phyloP scores from a whole-genome alignment of 2,797 vertebrate genomes.

The Hipposideros larvatus region DNA sequence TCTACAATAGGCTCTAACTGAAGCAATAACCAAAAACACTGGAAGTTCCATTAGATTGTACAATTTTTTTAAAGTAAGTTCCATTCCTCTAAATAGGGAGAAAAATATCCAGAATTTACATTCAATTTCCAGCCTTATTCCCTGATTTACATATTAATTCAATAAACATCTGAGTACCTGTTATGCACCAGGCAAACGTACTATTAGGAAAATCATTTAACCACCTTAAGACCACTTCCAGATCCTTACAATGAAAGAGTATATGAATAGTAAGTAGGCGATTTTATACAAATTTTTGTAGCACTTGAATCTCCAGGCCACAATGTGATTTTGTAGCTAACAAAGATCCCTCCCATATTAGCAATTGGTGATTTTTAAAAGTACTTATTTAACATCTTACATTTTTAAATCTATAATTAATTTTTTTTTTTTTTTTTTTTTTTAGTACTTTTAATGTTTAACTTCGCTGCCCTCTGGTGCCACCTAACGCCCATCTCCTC shows the following conservation, averaged over 20 bases:
- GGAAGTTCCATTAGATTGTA: background rate
- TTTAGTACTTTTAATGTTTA: background rate
- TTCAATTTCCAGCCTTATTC: background rate
- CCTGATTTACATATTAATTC: background rate
- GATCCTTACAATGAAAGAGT: background rate
- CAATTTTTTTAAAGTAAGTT: background rate
- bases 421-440: background rate
- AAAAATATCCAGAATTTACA: background rate
- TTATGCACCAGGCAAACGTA: background rate
- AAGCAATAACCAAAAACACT: background rate
- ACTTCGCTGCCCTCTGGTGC: constrained; percentile 76
- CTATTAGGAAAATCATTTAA: background rate
- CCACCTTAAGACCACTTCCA: background rate
- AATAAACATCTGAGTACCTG: background rate
- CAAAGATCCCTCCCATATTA: background rate
- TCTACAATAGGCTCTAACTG: background rate
- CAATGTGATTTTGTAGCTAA: background rate
- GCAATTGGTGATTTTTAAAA: constrained; percentile 24
- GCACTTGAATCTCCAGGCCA: background rate
- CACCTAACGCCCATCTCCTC: constrained; percentile 62
- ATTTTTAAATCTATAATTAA: background rate
- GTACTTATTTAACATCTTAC: background rate
- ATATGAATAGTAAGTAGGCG: background rate
- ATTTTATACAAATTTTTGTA: constrained; percentile 15
- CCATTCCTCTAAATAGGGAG: background rate